Conservation (phyloP, 2,888 invertebrate genomes). For the Pristionchus maxplancki region DNA sequence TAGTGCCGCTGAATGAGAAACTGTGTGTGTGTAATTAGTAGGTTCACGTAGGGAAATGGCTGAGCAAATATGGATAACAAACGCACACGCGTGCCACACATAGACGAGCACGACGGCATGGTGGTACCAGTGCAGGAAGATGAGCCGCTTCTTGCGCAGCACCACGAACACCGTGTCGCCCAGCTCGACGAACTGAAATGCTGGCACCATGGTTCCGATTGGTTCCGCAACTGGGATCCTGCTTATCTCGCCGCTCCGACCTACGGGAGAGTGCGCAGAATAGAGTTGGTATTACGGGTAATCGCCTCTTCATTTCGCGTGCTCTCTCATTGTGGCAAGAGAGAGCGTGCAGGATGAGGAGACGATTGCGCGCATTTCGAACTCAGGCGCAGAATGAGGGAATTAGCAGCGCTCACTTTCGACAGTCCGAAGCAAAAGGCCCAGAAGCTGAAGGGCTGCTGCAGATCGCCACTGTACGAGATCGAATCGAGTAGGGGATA, state of each 20-base stretch:
- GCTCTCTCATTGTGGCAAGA: too few species aligned
- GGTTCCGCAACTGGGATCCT: too few species aligned
- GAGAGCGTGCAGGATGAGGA: background rate
- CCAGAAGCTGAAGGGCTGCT: slow-evolving; percentile 75
- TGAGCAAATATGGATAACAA: background rate
- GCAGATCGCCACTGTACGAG: slow-evolving; percentile 67
- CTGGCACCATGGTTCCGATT: too few species aligned
- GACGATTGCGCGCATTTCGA: too few species aligned
- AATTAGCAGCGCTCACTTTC: slow-evolving; percentile 52
- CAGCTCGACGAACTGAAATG: background rate
- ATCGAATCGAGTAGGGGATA: slow-evolving; percentile 68
- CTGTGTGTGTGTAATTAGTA: background rate
- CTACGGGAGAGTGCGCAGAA: too few species aligned
- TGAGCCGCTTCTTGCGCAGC: background rate
- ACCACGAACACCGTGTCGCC: background rate
- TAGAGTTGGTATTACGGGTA: too few species aligned
- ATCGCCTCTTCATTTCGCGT: too few species aligned
- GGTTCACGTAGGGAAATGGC: too few species aligned
- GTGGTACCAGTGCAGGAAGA: background rate
- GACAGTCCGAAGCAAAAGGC: slow-evolving; percentile 72
- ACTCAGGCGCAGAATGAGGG: too few species aligned
- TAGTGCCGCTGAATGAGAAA: background rate
- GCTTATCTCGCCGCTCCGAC: too few species aligned
- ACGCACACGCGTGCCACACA: background rate
- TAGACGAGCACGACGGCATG: too few species aligned